Percentiles rank a stretch among this genome's conserved stretches.
phyloP scores from a whole-genome alignment of 2,113 vertebrate species.

The Paramormyrops kingsleyae region DNA sequence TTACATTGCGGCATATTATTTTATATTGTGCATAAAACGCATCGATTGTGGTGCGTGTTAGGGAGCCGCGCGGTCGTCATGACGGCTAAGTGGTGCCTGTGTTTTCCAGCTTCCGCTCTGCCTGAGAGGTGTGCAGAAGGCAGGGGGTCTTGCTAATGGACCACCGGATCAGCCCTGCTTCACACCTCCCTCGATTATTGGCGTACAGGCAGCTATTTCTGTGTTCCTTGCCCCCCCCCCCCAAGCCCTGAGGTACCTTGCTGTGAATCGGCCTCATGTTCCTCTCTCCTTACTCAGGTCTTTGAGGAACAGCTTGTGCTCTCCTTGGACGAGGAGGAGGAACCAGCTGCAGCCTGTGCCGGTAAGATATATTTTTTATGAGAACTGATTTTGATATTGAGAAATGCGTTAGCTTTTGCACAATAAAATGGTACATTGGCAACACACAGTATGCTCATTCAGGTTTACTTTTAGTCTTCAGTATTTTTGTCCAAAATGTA shows the following conservation, averaged over 20 bases:
- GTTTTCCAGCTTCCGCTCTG: not conserved
- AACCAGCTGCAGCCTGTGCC: conserved; percentile 2
- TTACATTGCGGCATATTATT: not conserved
- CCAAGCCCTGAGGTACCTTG: not conserved
- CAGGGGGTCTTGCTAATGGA: conserved; percentile 13
- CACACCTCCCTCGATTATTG: not conserved
- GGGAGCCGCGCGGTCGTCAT: not conserved
- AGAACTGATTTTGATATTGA: not conserved
- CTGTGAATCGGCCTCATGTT: not conserved
- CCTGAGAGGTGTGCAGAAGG: not conserved
- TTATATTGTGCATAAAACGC: not conserved
- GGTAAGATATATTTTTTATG: conserved; percentile 22
- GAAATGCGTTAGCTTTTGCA: not conserved
- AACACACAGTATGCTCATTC: not conserved
- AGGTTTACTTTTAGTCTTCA: not conserved
- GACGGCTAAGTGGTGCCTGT: not conserved
- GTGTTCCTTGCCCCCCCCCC: not conserved
- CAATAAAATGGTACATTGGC: not conserved
- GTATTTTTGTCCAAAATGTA: not conserved
- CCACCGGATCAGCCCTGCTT: not conserved
- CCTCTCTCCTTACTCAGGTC: conserved; percentile 26
- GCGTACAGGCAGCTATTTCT: not conserved
- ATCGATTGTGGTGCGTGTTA: not conserved
- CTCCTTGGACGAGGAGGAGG: conserved; percentile 32
- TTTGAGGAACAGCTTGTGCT: conserved; percentile 43